Base-by-base conservation (phyloP, 2,888 invertebrate species). In the Chesias legatella region DNA sequence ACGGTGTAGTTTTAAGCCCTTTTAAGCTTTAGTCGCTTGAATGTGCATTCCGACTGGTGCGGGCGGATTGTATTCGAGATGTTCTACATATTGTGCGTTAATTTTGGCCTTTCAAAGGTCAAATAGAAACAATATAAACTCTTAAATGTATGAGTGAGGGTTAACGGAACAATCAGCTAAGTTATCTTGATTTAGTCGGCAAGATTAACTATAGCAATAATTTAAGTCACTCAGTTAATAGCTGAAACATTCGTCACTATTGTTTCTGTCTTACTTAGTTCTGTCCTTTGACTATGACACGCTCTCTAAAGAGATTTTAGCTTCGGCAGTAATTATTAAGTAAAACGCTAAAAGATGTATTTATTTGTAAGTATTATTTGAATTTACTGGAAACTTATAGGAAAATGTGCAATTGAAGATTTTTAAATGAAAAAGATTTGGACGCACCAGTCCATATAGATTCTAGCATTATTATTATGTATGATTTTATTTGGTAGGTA, bases 11-110 rank as follows among this genome's bases (percentile, higher is more conserved):
- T 17, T 69, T 63, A 82, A 81, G 78, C 74, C 68, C 77, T 77
- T 76, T 73, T 77, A 83, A 69, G 85, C 84, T 84, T 86, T 70
- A 67, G 66, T 76, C 73, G 84, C 82, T 84, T 80, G 69, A 79
- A 73, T 60, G 67, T 83, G 82, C 83, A 85, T 85, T 85, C 82
- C 83, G 85, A 73, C 85, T 84, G 86, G 86, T 86, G 85, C 83
- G 83, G 32, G 31, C 26, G 13, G 30, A 24, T 39, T 25, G 44
- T 43, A 40, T 23, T 26, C 25, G 28, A 17, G 13, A 17, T n/a
- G n/a, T n/a, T n/a, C n/a, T n/a, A n/a, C n/a, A n/a, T n/a, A n/a
- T n/a, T n/a, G n/a, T n/a, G n/a, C n/a, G n/a, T n/a, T n/a, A n/a
- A n/a, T n/a, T n/a, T n/a, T n/a, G n/a, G n/a, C n/a, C n/a, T n/a